Evolutionary conservation across 1,140 invertebrate species (phyloP).

Genomic region (Sitophilus oryzae): DNA sequence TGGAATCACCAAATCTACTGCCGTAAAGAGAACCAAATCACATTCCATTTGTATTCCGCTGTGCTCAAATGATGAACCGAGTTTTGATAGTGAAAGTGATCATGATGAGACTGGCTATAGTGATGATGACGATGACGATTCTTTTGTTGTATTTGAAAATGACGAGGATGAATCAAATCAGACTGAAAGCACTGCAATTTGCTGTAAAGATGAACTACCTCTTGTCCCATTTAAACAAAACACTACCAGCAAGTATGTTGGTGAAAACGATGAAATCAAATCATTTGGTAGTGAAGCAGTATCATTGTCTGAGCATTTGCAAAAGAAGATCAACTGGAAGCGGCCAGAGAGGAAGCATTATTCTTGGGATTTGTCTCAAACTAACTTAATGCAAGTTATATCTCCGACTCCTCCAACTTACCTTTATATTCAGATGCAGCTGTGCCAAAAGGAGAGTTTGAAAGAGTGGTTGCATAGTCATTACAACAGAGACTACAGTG

Average conservation of each 20-base stretch:
- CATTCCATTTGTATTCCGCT: slow-evolving; percentile 20
- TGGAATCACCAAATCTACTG: neutral
- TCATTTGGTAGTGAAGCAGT: slow-evolving; percentile 14
- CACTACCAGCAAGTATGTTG: neutral
- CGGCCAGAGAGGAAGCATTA: slow-evolving; percentile 30
- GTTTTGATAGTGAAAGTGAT: slow-evolving; percentile 9
- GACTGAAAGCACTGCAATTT: slow-evolving; percentile 1
- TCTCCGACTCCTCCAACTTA: slow-evolving; percentile 53
- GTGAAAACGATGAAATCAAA: neutral
- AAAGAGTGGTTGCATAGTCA: slow-evolving; percentile 78
- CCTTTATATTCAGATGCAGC: slow-evolving; percentile 96
- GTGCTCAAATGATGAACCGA: slow-evolving; percentile 1
- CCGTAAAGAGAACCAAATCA: slow-evolving; percentile 20
- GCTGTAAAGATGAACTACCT: slow-evolving; percentile 1
- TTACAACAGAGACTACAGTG: slow-evolving; percentile 43
- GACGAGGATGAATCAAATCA: slow-evolving; percentile 15
- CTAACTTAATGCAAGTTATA: slow-evolving; percentile 10
- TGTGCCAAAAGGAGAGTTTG: slow-evolving; percentile 83
- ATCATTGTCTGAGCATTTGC: slow-evolving; percentile 22
- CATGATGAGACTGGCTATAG: neutral
- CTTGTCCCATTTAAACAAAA: too few relatives aligned
- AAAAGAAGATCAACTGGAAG: slow-evolving; percentile 34
- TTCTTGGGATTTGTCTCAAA: slow-evolving; percentile 25
- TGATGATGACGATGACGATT: slow-evolving; percentile 42
- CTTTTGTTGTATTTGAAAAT: slow-evolving; percentile 56